These are phyloP conservation scores for Solea senegalensis DNA, from an alignment of 2,113 vertebrate species.

Conservation along the genomic window DNA sequence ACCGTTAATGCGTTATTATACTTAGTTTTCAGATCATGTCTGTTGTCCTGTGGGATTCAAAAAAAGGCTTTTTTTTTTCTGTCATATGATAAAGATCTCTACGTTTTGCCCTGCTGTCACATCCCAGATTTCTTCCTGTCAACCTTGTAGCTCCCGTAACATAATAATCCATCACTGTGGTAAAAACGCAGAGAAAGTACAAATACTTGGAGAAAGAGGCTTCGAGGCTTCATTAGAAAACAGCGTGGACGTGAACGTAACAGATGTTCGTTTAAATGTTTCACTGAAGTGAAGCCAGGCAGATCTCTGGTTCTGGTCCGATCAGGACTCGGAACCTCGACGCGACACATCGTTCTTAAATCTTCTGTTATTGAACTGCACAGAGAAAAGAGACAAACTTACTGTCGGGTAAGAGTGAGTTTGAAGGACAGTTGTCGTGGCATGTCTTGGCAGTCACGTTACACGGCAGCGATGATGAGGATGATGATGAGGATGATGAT, in stretches of 20 bases:
- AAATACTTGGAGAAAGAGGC: too few relatives aligned
- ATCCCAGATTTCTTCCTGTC: too few relatives aligned
- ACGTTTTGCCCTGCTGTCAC: too few relatives aligned
- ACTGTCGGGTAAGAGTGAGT: slow-evolving; percentile 3
- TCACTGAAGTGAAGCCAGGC: background rate
- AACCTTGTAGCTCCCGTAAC: too few relatives aligned
- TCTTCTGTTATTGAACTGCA: background rate
- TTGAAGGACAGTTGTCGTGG: slow-evolving; percentile 39
- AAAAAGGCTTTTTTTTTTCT: too few relatives aligned
- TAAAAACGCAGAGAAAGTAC: too few relatives aligned
- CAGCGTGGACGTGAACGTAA: background rate
- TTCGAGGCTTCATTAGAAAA: too few relatives aligned
- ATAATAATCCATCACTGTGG: too few relatives aligned
- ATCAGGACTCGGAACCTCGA: background rate
- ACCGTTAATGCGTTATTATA: too few relatives aligned
- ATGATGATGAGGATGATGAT: slow-evolving; percentile 6
- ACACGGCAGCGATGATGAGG: slow-evolving; percentile 31
- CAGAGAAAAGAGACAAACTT: background rate
- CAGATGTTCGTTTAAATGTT: background rate
- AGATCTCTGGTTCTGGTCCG: background rate
- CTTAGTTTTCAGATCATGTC: too few relatives aligned
- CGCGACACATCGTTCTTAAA: background rate
- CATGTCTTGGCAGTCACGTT: slow-evolving; percentile 28
- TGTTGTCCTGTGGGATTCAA: too few relatives aligned
- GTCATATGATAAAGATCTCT: too few relatives aligned